These are phyloP conservation scores for Torymus tubicola DNA, from an alignment of 2,888 invertebrate species.

Conservation along the genomic window DNA sequence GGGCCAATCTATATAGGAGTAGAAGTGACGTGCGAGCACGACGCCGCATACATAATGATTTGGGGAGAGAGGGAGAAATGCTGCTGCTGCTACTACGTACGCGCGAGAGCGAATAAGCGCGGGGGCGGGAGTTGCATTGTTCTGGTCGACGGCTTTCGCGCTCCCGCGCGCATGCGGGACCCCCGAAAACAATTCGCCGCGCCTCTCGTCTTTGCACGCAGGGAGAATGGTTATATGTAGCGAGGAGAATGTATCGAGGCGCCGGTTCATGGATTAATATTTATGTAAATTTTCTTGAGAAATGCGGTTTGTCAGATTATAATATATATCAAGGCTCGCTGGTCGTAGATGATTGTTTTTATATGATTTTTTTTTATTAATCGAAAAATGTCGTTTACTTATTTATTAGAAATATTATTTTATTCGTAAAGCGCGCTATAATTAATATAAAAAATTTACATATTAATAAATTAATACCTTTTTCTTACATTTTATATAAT, in stretches of 20 bases:
- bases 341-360: too few relatives aligned
- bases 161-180: neutral
- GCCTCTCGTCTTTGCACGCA: neutral
- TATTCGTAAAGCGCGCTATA: too few relatives aligned
- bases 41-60: constrained; percentile 69
- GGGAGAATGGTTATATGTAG: neutral
- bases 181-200: constrained; percentile 35
- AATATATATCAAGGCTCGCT: too few relatives aligned
- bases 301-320: too few relatives aligned
- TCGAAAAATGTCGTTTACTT: too few relatives aligned
- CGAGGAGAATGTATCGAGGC: too few relatives aligned
- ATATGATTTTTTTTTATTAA: too few relatives aligned
- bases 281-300: too few relatives aligned
- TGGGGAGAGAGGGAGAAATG: constrained; percentile 52
- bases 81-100: constrained; percentile 25
- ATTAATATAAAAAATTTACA: too few relatives aligned
- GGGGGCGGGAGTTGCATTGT: constrained; percentile 45
- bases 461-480: too few relatives aligned
- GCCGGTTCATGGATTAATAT: neutral
- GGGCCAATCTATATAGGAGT: constrained; percentile 49
- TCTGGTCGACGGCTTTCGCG: constrained; percentile 19
- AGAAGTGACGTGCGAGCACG: constrained; percentile 62
- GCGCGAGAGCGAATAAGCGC: neutral
- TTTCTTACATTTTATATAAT: too few relatives aligned
- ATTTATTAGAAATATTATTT: too few relatives aligned